Conservation (phyloP, 2,888 invertebrate species). For the Chloroclysta siterata region DNA sequence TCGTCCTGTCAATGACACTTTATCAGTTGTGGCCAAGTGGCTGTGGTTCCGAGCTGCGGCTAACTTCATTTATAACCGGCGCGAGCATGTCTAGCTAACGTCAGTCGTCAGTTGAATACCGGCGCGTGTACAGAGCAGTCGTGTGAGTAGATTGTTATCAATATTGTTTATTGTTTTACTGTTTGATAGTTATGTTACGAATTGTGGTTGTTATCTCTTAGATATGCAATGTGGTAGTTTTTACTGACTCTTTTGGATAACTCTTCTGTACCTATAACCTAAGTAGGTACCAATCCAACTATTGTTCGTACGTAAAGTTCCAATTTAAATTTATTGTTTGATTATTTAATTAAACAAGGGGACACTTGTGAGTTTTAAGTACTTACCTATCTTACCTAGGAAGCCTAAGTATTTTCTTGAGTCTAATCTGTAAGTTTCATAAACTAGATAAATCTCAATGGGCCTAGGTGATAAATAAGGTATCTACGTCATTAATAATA, state of each 20-base stretch:
- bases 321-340: too few species aligned
- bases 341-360: too few species aligned
- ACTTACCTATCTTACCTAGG: too few species aligned
- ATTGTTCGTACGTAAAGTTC: background rate
- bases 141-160: constrained; percentile 28
- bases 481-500: too few species aligned
- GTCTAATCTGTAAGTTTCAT: too few species aligned
- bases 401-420: too few species aligned
- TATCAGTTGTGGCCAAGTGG: constrained; percentile 22
- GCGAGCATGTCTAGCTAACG: constrained; percentile 37
- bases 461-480: too few species aligned
- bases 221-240: constrained; percentile 16
- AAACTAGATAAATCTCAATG: too few species aligned
- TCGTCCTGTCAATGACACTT: constrained; percentile 1
- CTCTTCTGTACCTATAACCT: background rate
- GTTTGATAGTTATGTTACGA: constrained; percentile 10
- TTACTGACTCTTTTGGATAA: background rate
- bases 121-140: constrained; percentile 21
- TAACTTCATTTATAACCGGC: constrained; percentile 25
- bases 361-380: too few species aligned
- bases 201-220: constrained; percentile 20
- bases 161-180: constrained; percentile 25
- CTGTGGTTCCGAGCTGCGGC: constrained; percentile 17
- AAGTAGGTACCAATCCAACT: background rate
- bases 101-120: constrained; percentile 41